Percentiles rank a stretch among this genome's conserved stretches.
Evolutionary conservation across 2,888 invertebrate species (phyloP).

Genomic region (Choreutis nemorana): DNA sequence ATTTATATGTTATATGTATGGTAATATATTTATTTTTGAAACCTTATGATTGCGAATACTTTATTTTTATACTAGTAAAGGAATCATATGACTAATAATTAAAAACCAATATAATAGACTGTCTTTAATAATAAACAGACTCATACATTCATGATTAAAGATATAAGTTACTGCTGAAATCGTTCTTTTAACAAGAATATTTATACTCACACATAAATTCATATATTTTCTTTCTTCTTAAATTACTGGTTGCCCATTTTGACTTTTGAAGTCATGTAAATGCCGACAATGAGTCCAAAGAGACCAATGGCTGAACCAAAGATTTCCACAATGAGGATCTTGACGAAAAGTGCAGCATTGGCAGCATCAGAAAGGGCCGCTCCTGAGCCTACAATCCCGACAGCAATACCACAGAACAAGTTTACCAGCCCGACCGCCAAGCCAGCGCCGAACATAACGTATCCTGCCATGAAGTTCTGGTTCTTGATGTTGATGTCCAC

Average conservation of each 20-base stretch:
- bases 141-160: too few species aligned
- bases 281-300: conserved; percentile 98
- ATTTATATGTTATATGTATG: too few species aligned
- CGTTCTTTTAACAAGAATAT: not conserved
- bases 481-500: conserved; percentile 45
- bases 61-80: too few species aligned
- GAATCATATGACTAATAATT: too few species aligned
- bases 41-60: too few species aligned
- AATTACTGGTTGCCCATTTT: conserved; percentile 76
- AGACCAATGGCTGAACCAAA: conserved; percentile 99
- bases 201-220: conserved; percentile 53
- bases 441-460: conserved; percentile 96
- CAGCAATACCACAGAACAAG: conserved; percentile 92
- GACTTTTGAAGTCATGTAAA: conserved; percentile 88
- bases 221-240: conserved; percentile 36
- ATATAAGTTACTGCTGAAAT: not conserved
- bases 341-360: conserved; percentile 94
- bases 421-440: conserved; percentile 95
- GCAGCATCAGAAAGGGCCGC: conserved; percentile 98
- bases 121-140: too few species aligned
- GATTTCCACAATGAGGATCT: conserved; percentile 98
- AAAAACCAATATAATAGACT: too few species aligned
- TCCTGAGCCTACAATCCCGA: conserved; percentile 98
- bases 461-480: conserved; percentile 86
- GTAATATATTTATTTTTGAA: too few species aligned